Evolutionary conservation across 1,140 invertebrate species (phyloP), one percentile per base, ranked within the genome.

Genomic region (Ips typographus): DNA sequence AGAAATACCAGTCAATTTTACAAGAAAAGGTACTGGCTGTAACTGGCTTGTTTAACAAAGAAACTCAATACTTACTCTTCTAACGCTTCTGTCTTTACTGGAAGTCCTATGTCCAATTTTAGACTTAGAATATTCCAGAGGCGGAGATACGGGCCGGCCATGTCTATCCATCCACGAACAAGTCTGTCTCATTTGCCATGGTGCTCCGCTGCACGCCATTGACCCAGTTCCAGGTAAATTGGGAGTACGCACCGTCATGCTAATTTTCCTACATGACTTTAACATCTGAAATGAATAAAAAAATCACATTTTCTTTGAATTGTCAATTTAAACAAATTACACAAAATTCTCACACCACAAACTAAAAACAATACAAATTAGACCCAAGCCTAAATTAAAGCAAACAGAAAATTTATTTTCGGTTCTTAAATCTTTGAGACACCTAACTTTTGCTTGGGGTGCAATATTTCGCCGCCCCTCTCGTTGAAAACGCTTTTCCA

Each of bases 141-240:
- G 94, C 22, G 94, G 94, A 1, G 93, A 95, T 3, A 92, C 92
- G 0, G 93, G 91, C 65, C 93, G 83, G 39, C 94, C 94, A 73
- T 93, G 90, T 40, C 92, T 84, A 80, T 96, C 93, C 85, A 95
- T 94, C 94, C 94, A 96, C 22, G 91, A 92, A 82, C 94, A 96
- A 36, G 90, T 91, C 72, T 94, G 91, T 44, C 91, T 86, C 71
- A 89, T 84, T 38, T 85, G 82, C 73, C 85, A 87, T 5, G 85
- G 86, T 77, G 80, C 81, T 68, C 78, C 81, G 78, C 84, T 73
- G 82, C 80, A 71, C 77, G 76, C 47, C 81, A 83, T 67, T 79
- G 80, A 43, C 82, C 83, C 52, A 72, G 82, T 76, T 4, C 76
- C 70, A 43, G 84, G 82, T 40, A 80, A 75, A 6, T 82, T 82